A percentile compares a stretch with the other conserved stretches of the same genome.
These are phyloP conservation scores for Acanthaster planci DNA, from an alignment of 35 echinoderm and acorn worm species.

Conservation along the genomic window DNA sequence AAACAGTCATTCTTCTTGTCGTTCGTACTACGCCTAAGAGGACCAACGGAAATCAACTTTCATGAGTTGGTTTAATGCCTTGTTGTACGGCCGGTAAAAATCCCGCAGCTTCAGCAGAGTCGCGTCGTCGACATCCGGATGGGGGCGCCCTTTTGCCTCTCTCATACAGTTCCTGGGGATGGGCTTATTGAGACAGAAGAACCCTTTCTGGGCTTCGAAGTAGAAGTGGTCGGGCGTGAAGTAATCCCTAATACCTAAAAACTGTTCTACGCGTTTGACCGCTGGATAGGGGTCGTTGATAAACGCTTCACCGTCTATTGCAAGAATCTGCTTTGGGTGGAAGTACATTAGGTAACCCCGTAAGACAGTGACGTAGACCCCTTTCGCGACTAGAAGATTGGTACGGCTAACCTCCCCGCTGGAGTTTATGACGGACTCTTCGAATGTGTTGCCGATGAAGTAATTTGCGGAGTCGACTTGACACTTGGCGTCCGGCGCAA, in stretches of 20 bases:
- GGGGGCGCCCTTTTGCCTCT: constrained; percentile 51
- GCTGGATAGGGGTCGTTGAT: constrained; percentile 44
- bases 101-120: constrained; percentile 47
- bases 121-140: constrained; percentile 58
- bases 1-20: too few species aligned
- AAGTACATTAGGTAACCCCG: constrained; percentile 61
- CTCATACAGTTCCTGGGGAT: constrained; percentile 46
- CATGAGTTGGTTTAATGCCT: constrained; percentile 40
- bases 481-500: background rate
- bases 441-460: constrained; percentile 57
- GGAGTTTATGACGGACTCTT: constrained; percentile 69
- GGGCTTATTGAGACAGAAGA: constrained; percentile 74
- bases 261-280: constrained; percentile 58
- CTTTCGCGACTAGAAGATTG: constrained; percentile 66
- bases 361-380: constrained; percentile 71
- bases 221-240: constrained; percentile 72
- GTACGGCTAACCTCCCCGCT: constrained; percentile 47
- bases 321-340: constrained; percentile 51
- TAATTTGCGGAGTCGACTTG: constrained; percentile 1
- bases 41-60: constrained; percentile 63
- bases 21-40: background rate
- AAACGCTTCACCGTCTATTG: constrained; percentile 63
- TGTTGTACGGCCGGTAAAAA: constrained; percentile 75
- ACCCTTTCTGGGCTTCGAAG: constrained; percentile 61
- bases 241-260: constrained; percentile 56